Base-by-base conservation (phyloP, 2,797 vertebrate species). In the Scleropages formosus region DNA sequence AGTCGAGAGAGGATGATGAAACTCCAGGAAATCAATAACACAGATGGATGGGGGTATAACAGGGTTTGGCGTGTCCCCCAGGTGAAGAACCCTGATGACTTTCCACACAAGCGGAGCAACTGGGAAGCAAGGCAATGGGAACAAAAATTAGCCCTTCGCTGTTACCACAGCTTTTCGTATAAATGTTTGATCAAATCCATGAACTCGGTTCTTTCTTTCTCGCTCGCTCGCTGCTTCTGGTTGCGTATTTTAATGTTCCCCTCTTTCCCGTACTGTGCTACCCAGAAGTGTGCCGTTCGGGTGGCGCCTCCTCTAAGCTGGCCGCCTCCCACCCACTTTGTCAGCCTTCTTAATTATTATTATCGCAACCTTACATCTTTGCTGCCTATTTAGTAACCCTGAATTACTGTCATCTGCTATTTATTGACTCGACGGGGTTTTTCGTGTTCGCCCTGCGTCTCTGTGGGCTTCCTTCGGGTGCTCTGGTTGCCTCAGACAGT, bases 31-130 rank as follows among this genome's bases (percentile, higher is more conserved):
- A 72, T 75, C 73, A 73, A 46, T 92, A 92, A 88, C 87, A 87
- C 90, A 93, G 91, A 91, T 91, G 90, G 90, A 93, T 92, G 88
- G 90, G 89, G 85, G 84, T 91, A 92, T 92, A 91, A 92, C 88
- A 92, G 88, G 90, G 90, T 91, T 90, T 89, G 86, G 89, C 90
- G 89, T 93, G 91, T 89, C 89, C 89, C 85, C 83, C 87, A 84
- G 70, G 85, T 90, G 88, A 91, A 89, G 90, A 91, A 91, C 92
- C 89, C 90, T 89, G 90, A 91, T 88, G 90, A 70, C 68, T 61
- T 20, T 8, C 39, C 8, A 44, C 15, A 44, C 4, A 27, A 39
- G 22, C 27, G 62, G 8, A 39, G 22, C 8, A 15, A 64, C 26
- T 12, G 11, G 27, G n/a, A 44, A 44, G 27, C 39, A 24, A 47